These are phyloP conservation scores for Noctua fimbriata DNA, from an alignment of 2,888 invertebrate genomes.

Conservation along the genomic window DNA sequence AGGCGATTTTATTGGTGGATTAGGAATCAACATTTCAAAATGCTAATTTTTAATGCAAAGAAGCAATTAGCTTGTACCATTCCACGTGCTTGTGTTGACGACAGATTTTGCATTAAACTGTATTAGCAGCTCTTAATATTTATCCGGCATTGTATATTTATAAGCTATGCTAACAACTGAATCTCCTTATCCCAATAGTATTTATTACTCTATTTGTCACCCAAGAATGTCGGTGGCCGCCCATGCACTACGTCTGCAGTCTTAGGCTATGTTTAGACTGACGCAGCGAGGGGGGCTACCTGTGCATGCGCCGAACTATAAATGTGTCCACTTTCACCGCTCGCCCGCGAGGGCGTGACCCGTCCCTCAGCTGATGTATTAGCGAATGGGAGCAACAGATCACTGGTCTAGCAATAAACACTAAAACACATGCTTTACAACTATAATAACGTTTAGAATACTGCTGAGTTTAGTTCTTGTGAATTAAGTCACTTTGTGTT, in stretches of 20 bases:
- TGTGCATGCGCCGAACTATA: constrained; percentile 77
- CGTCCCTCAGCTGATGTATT: constrained; percentile 78
- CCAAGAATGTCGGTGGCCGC: constrained; percentile 38
- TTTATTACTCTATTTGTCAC: constrained; percentile 23
- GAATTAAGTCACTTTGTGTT: not conserved
- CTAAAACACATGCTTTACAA: constrained; percentile 25
- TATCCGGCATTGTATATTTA: not conserved
- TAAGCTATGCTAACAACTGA: not conserved
- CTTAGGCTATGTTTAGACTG: constrained; percentile 75
- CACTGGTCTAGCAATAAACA: constrained; percentile 56
- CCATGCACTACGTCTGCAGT: constrained; percentile 52
- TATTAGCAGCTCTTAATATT: too few relatives aligned
- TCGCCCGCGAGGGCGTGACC: constrained; percentile 78
- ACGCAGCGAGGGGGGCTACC: constrained; percentile 71
- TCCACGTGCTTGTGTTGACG: not conserved
- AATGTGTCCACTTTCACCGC: constrained; percentile 80
- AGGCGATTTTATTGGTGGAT: constrained; percentile 41
- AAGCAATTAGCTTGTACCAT: not conserved
- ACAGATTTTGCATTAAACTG: not conserved
- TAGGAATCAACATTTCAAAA: not conserved
- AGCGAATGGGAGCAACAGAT: constrained; percentile 73
- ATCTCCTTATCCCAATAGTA: constrained; percentile 5
- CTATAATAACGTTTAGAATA: constrained; percentile 7
- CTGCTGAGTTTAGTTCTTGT: not conserved
- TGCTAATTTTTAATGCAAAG: not conserved